Evolutionary conservation across 2,113 vertebrate species (phyloP).

Genomic region (Oxyura jamaicensis): DNA sequence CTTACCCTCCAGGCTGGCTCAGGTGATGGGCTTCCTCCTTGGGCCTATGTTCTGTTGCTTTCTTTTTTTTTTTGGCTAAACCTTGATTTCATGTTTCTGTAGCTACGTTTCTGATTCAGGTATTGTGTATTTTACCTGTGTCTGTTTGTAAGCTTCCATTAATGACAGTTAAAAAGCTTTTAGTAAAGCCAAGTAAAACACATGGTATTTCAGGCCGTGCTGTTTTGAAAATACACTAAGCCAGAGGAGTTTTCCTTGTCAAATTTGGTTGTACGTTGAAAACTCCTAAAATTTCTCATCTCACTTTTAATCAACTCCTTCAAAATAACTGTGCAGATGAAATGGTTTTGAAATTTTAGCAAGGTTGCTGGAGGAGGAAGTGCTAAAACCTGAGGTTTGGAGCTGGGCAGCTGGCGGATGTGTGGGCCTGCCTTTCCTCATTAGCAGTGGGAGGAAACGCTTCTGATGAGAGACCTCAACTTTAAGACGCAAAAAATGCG

Average conservation of each 20-base stretch:
- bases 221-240: not conserved
- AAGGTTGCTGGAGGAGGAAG: not conserved
- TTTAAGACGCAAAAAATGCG: not conserved
- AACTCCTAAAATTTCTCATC: not conserved
- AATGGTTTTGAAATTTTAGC: not conserved
- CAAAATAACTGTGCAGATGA: not conserved
- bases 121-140: not conserved
- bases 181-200: not conserved
- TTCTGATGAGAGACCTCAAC: not conserved
- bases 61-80: not conserved
- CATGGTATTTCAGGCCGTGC: not conserved
- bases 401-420: not conserved
- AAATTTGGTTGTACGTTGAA: not conserved
- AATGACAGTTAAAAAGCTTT: not conserved
- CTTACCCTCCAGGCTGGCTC: not conserved
- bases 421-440: not conserved
- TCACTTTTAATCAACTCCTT: not conserved
- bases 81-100: not conserved
- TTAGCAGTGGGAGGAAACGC: not conserved
- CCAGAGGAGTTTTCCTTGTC: not conserved
- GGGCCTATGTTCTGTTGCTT: not conserved
- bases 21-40: not conserved
- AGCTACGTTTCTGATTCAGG: not conserved
- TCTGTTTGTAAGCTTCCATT: not conserved
- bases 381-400: not conserved